A percentile compares a stretch with the other conserved stretches of the same genome.
Conservation (phyloP, 1,140 invertebrate species). For the Psix sp. region DNA sequence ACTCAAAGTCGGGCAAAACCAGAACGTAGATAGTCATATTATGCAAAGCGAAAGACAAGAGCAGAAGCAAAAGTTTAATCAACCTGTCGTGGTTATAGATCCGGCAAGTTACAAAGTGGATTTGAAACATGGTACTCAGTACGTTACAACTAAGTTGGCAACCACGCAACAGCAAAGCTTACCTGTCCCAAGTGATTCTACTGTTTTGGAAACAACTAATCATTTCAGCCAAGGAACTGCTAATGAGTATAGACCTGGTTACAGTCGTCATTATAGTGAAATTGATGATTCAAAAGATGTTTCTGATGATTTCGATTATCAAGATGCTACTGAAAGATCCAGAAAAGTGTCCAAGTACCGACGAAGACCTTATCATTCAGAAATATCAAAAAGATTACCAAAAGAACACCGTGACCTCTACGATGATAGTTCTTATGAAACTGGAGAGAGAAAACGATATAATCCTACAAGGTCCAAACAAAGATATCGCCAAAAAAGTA, state of each 20-base stretch:
- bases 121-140: slow-evolving; percentile 37
- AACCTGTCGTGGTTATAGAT: slow-evolving; percentile 66
- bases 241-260: slow-evolving; percentile 24
- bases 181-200: slow-evolving; percentile 3
- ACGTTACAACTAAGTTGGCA: slow-evolving; percentile 4
- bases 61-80: slow-evolving; percentile 35
- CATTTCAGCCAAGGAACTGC: slow-evolving; percentile 23
- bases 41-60: slow-evolving; percentile 12
- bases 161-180: slow-evolving; percentile 16
- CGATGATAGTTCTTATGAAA: slow-evolving; percentile 55
- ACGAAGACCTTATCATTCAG: slow-evolving; percentile 60
- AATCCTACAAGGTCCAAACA: slow-evolving; percentile 59
- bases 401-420: slow-evolving; percentile 69
- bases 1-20: slow-evolving; percentile 8
- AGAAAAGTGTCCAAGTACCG: slow-evolving; percentile 64
- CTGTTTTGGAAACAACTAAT: slow-evolving; percentile 19
- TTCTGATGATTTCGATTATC: slow-evolving; percentile 67
- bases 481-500: slow-evolving; percentile 55
- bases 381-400: slow-evolving; percentile 59
- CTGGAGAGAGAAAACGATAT: slow-evolving; percentile 53
- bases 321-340: slow-evolving; percentile 66
- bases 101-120: slow-evolving; percentile 61
- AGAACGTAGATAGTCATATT: slow-evolving; percentile 11
- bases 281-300: slow-evolving; percentile 62
- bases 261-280: slow-evolving; percentile 61